Conservation (phyloP, 1,140 invertebrate species). For the Zaprionus tsacasi region DNA sequence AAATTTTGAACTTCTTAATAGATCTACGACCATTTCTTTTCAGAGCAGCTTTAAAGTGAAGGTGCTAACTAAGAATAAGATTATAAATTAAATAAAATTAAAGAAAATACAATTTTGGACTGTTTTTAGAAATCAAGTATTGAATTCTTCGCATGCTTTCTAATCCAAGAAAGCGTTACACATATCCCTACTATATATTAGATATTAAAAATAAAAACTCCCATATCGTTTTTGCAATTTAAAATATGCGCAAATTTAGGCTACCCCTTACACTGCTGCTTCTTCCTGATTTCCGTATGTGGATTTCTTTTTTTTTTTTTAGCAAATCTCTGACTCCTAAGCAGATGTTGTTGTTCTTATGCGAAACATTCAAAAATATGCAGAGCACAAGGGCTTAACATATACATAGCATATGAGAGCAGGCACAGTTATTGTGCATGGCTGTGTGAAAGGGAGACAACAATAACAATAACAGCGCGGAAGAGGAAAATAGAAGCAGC, state of each 20-base stretch:
- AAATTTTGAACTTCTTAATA: no score
- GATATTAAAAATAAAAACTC: no score
- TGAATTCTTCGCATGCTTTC: no score
- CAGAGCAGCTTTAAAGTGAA: no score
- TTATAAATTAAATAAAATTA: no score
- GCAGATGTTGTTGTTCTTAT: constrained; percentile 9
- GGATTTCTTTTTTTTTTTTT: not conserved
- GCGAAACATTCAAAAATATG: constrained; percentile 38
- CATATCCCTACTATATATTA: no score
- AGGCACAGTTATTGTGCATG: not conserved
- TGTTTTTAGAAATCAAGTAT: no score
- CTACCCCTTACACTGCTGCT: not conserved
- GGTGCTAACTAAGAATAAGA: no score
- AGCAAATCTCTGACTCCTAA: constrained; percentile 1
- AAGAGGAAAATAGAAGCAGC: constrained; percentile 6
- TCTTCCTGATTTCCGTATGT: constrained; percentile 27
- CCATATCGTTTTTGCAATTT: no score
- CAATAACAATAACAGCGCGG: not conserved
- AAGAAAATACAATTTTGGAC: no score
- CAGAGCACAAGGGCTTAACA: constrained; percentile 30
- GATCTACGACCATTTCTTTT: no score
- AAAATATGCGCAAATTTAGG: not conserved
- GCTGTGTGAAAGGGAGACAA: not conserved
- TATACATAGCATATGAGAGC: constrained; percentile 4
- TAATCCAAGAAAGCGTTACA: no score